These are phyloP conservation scores for Luffia ferchaultella DNA, from an alignment of 2,888 invertebrate species.

Conservation along the genomic window DNA sequence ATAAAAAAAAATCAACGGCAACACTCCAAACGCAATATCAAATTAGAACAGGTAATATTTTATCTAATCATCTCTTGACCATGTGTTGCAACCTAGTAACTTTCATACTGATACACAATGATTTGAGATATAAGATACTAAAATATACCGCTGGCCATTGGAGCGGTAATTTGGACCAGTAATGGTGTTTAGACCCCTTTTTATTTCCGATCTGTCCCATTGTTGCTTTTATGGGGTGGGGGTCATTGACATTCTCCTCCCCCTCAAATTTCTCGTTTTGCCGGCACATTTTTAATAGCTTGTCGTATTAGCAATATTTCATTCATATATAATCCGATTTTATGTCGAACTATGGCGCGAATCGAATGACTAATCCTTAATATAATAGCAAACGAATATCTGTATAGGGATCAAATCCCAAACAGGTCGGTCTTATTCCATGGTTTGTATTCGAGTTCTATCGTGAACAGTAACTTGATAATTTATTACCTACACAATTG, in stretches of 20 bases:
- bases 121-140: conserved; percentile 26
- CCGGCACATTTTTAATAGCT: conserved; percentile 45
- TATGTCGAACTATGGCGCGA: background rate
- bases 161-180: conserved; percentile 47
- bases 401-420: background rate
- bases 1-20: no score
- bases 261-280: conserved; percentile 46
- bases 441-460: no score
- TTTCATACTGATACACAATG: background rate
- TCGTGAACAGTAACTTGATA: no score
- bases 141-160: conserved; percentile 40
- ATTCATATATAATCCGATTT: conserved; percentile 39
- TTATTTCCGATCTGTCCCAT: conserved; percentile 34
- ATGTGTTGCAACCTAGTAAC: background rate
- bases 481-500: no score
- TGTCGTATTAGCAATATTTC: conserved; percentile 50
- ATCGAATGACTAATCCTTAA: background rate
- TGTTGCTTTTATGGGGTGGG: conserved; percentile 49
- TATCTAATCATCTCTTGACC: conserved; percentile 7
- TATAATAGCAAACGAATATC: background rate
- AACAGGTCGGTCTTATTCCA: no score
- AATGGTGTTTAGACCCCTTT: conserved; percentile 54
- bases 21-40: background rate
- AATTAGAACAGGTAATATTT: conserved; percentile 27
- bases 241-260: conserved; percentile 62